Conservation (phyloP, 2,888 invertebrate genomes). For the Neoitamus cyanurus region DNA sequence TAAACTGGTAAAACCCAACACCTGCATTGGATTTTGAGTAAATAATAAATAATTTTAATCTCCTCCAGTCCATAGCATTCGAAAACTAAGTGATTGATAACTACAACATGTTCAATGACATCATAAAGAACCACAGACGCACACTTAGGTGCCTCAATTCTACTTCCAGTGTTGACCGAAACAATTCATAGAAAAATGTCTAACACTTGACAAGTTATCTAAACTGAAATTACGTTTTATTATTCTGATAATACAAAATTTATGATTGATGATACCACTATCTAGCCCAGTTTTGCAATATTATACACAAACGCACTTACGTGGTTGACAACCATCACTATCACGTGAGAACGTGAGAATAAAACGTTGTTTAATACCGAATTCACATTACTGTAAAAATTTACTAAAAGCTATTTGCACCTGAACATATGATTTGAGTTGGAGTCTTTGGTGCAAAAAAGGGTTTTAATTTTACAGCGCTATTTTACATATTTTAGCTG, state of each 20-base stretch:
- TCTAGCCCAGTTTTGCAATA: background rate
- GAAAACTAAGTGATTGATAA: background rate
- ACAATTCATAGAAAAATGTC: background rate
- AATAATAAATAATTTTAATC: background rate
- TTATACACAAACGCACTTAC: background rate
- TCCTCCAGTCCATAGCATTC: background rate
- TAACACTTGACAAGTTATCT: background rate
- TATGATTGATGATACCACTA: background rate
- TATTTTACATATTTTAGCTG: no score
- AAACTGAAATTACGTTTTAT: constrained; percentile 1
- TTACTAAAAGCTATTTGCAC: background rate
- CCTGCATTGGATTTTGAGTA: background rate
- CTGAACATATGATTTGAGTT: background rate
- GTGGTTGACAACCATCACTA: background rate
- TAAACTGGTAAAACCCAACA: background rate
- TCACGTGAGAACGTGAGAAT: background rate
- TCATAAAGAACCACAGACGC: background rate
- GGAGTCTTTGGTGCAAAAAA: background rate
- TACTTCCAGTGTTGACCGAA: background rate
- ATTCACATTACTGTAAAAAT: background rate
- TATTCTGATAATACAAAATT: background rate
- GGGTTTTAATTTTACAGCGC: background rate
- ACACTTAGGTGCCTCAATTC: background rate
- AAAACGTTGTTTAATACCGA: background rate
- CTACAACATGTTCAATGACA: background rate